A percentile compares a stretch with the other conserved stretches of the same genome.
phyloP scores from a whole-genome alignment of 2,113 vertebrate species.

The Daubentonia madagascariensis region DNA sequence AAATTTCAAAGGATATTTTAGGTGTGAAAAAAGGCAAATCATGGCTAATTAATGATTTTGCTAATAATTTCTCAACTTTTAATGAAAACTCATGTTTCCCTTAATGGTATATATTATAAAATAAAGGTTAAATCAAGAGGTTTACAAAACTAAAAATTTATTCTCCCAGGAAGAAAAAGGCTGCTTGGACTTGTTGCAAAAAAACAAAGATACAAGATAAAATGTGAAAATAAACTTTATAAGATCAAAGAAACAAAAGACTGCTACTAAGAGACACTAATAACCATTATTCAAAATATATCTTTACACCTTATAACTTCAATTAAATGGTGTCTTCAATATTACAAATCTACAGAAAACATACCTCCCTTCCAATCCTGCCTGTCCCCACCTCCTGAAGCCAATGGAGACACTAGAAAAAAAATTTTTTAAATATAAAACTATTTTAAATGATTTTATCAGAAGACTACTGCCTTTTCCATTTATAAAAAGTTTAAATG shows the following conservation, averaged over 20 bases:
- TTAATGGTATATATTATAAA: background rate
- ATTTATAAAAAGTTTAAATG: background rate
- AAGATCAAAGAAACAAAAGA: constrained; percentile 33
- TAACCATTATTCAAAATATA: background rate
- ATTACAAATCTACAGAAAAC: background rate
- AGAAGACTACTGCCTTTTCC: background rate
- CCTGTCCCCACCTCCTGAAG: background rate
- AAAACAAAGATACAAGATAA: background rate
- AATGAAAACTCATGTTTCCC: background rate
- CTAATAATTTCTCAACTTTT: constrained; percentile 8
- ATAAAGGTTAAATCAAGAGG: background rate
- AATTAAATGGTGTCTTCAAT: background rate
- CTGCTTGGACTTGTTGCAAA: background rate
- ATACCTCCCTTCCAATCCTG: background rate
- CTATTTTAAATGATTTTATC: background rate
- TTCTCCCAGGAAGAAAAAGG: constrained; percentile 2
- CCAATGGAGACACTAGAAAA: background rate
- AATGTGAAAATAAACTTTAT: background rate
- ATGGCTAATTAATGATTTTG: background rate
- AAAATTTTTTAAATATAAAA: background rate
- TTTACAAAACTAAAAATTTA: background rate
- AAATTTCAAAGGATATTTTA: background rate
- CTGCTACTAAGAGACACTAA: background rate
- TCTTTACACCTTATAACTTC: background rate
- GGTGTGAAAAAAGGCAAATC: background rate